Conservation (phyloP, 2,888 invertebrate species). For the Cenopis cana region DNA sequence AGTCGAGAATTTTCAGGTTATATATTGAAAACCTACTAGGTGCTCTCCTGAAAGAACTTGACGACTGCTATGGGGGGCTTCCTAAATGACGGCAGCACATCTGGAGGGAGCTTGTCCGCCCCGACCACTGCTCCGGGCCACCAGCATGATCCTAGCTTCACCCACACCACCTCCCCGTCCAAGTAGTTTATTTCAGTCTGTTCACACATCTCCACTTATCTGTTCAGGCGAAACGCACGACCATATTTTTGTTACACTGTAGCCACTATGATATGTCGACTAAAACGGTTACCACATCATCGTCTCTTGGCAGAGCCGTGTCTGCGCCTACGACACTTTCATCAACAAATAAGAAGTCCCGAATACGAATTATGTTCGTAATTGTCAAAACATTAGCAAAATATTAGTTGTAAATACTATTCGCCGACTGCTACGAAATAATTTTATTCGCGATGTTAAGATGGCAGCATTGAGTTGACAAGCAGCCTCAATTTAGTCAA, state of each 20-base stretch:
- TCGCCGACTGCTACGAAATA: slow-evolving; percentile 83
- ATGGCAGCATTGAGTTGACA: slow-evolving; percentile 68
- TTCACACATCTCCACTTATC: slow-evolving; percentile 87
- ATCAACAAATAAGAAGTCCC: slow-evolving; percentile 51
- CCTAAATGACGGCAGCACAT: slow-evolving; percentile 87
- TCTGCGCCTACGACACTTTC: slow-evolving; percentile 51
- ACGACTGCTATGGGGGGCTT: slow-evolving; percentile 92
- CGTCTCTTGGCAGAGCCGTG: slow-evolving; percentile 54
- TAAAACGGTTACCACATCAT: slow-evolving; percentile 70
- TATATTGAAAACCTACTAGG: slow-evolving; percentile 87
- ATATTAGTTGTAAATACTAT: slow-evolving; percentile 80
- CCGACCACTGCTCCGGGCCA: slow-evolving; percentile 93
- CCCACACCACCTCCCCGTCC: slow-evolving; percentile 94
- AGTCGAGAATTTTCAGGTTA: slow-evolving; percentile 44
- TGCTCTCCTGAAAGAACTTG: slow-evolving; percentile 93
- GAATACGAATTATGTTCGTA: slow-evolving; percentile 54
- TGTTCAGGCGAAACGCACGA: slow-evolving; percentile 77
- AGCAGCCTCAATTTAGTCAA: slow-evolving; percentile 28
- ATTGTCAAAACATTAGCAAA: slow-evolving; percentile 81
- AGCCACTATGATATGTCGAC: slow-evolving; percentile 63
- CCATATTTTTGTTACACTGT: slow-evolving; percentile 77
- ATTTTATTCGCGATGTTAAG: slow-evolving; percentile 61
- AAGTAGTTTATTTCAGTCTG: slow-evolving; percentile 88
- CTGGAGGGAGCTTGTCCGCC: slow-evolving; percentile 87
- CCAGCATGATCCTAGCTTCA: slow-evolving; percentile 92